A percentile compares a stretch with the other conserved stretches of the same genome.
Conservation (phyloP, 2,888 invertebrate species). For the Cactoblastis cactorum region DNA sequence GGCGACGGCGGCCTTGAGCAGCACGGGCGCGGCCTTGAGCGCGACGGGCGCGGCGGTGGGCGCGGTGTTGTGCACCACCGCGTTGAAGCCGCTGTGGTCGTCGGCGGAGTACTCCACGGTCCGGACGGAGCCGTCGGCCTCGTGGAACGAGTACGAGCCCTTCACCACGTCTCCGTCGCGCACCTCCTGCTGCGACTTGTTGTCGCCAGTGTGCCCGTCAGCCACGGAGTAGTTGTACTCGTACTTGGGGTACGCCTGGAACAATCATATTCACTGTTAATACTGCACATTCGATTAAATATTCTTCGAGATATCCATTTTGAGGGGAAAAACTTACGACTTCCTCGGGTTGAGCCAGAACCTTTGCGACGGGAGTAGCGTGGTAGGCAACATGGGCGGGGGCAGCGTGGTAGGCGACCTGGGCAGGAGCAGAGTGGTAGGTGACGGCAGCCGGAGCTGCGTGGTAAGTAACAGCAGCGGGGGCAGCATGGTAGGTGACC, state of each 20-base stretch:
- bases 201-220: constrained; percentile 78
- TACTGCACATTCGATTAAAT: neutral
- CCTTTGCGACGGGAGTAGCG: constrained; percentile 19
- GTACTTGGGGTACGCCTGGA: constrained; percentile 65
- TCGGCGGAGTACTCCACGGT: constrained; percentile 77
- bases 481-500: constrained; percentile 33
- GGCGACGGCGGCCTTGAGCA: constrained; percentile 21
- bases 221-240: constrained; percentile 77
- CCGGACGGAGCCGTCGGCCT: constrained; percentile 77
- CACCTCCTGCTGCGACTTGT: constrained; percentile 75
- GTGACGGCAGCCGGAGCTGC: constrained; percentile 31
- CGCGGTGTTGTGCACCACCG: constrained; percentile 55
- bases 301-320: neutral
- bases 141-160: constrained; percentile 75
- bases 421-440: constrained; percentile 28
- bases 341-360: constrained; percentile 23
- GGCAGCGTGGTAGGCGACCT: constrained; percentile 22
- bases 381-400: constrained; percentile 45
- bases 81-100: constrained; percentile 72
- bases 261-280: neutral
- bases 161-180: constrained; percentile 77
- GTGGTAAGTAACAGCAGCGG: constrained; percentile 31
- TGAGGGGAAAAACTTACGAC: constrained; percentile 20
- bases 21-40: constrained; percentile 29
- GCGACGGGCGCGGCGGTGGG: constrained; percentile 42